phyloP scores from a whole-genome alignment of 1,140 invertebrate genomes.

The Cydia amplana region DNA sequence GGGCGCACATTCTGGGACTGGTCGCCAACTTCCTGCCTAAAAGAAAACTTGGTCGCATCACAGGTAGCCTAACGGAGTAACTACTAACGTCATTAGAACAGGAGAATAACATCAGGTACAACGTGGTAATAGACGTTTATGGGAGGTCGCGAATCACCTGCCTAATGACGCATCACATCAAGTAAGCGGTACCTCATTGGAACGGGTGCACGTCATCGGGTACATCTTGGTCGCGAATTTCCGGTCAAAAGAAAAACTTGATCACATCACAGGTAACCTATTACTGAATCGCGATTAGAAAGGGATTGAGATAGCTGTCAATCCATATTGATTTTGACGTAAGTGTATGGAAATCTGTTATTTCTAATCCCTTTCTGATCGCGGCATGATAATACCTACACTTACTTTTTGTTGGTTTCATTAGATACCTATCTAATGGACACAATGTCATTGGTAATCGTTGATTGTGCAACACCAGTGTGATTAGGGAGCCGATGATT shows the following conservation, averaged over 20 bases:
- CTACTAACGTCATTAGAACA: conserved; percentile 81
- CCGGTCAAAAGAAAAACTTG: conserved; percentile 84
- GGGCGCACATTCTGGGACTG: conserved; percentile 91
- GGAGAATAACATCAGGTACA: conserved; percentile 90
- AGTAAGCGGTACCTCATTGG: conserved; percentile 71
- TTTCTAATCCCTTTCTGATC: too few relatives aligned
- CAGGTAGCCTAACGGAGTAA: conserved; percentile 79
- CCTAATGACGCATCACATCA: conserved; percentile 84
- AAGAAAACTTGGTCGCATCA: conserved; percentile 88
- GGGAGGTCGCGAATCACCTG: conserved; percentile 88
- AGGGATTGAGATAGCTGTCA: too few relatives aligned
- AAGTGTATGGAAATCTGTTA: too few relatives aligned
- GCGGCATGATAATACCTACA: too few relatives aligned
- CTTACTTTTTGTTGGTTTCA: too few relatives aligned
- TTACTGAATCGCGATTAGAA: too few relatives aligned
- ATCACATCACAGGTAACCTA: conserved; percentile 82
- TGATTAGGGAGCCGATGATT: too few relatives aligned
- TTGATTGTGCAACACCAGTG: too few relatives aligned
- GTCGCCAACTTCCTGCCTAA: conserved; percentile 86
- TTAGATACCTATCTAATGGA: too few relatives aligned
- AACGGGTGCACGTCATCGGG: too few relatives aligned
- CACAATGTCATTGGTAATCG: too few relatives aligned
- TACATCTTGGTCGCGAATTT: conserved; percentile 77
- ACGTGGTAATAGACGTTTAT: conserved; percentile 91
- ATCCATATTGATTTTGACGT: too few relatives aligned